Base-by-base conservation (phyloP, 1,140 invertebrate genomes). In the Brachionus rotundiformis region DNA sequence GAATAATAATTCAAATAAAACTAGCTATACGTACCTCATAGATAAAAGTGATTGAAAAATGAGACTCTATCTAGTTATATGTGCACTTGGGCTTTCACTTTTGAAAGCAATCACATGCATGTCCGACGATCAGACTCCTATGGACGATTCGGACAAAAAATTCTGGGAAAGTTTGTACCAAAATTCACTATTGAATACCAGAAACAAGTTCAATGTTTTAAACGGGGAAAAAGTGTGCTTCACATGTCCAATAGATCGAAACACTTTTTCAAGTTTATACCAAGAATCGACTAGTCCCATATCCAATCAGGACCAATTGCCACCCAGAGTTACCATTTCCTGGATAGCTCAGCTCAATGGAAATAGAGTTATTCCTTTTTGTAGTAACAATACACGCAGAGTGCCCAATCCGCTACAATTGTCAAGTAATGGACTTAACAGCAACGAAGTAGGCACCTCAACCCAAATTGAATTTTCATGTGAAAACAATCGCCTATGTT, bases 141-240 rank as follows among this genome's bases (percentile, higher is more conserved):
- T 33, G 19, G 13, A 10, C 5, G 68, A 73, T n/a, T 73, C 41
- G 19, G 41, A 73, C 29, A 73, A 73, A 44, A 39, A 73, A 16
- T 73, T 73, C n/a, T 73, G 68, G 68, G 68, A 73, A 29, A 73
- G 11, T 19, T 13, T 73, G 36, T 73, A 73, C 25, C 68, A 73
- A 27, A 73, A 73, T 73, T 73, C 68, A 8, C 23, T 73, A 5
- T 10, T 73, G 2, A 73, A 73, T 44, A 73, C 68, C 36, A 39
- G 68, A 7, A 73, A 41, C n/a, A 63, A 79, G 25, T 79, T 59
- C 25, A 79, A 29, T 41, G 76, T 31, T 16, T 63, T 79, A 16
- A 59, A 79, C 27, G 76, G 36, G 10, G 76, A 79, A 33, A 79
- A 41, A 36, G 47, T 79, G n/a, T 79, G 76, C 36, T 79, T 79